These are phyloP conservation scores for Platysternon megacephalum DNA, from an alignment of 2,113 vertebrate species.

Conservation along the genomic window DNA sequence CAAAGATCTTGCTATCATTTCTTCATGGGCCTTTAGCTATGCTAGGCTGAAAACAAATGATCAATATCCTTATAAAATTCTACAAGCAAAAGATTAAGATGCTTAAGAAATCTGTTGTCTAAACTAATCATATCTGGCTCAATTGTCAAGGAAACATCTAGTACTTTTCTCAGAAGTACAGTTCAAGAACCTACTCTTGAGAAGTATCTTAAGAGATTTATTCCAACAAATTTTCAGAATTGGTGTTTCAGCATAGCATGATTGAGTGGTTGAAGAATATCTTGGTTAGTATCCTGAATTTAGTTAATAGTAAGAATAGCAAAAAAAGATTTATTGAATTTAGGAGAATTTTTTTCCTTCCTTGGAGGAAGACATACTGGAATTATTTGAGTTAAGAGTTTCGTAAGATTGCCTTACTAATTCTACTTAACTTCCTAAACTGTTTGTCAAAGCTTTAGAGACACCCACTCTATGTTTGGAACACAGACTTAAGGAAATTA, in stretches of 20 bases:
- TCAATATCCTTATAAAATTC: not conserved
- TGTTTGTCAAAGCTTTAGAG: not conserved
- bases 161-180: not conserved
- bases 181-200: not conserved
- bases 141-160: not conserved
- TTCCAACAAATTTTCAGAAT: not conserved
- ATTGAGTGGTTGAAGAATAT: not conserved
- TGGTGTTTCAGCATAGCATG: not conserved
- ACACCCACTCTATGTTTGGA: not conserved
- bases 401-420: not conserved
- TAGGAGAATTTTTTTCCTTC: not conserved
- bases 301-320: not conserved
- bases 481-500: not conserved
- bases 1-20: not conserved
- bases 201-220: not conserved
- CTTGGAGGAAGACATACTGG: not conserved
- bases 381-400: not conserved
- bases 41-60: not conserved
- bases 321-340: not conserved
- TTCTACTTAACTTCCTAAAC: constrained; percentile 18
- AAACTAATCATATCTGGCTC: not conserved
- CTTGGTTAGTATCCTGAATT: not conserved
- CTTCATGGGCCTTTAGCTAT: not conserved
- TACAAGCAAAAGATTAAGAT: not conserved
- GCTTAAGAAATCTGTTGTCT: not conserved